Evolutionary conservation across 2,113 vertebrate genomes (phyloP), one percentile per base, ranked within the genome.

Genomic region (Rhizomys pruinosus): DNA sequence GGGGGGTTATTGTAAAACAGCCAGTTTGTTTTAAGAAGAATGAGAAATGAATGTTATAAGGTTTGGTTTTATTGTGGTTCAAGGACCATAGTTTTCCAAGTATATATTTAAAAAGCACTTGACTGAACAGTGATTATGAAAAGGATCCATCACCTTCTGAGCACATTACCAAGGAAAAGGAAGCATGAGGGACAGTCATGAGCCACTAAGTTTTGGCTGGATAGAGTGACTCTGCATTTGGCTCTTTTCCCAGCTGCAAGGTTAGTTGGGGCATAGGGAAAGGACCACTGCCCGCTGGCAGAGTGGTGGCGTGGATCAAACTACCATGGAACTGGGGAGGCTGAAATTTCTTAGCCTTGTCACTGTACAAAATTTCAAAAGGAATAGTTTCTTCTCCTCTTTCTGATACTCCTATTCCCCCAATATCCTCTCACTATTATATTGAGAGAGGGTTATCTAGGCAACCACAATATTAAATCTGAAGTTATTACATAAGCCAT

Each of bases 1-100:
- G n/a, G n/a, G n/a, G n/a, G n/a, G n/a, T n/a, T 37, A 82, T 16
- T 69, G 15, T 17, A 81, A 93, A 90, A 11, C 25, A 85, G n/a
- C 7, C 63, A 68, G 82, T 95, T 92, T 27, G 42, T 84, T 93
- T 88, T 52, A 90, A 59, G 23, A 80, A 23, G 52, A 34, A 57
- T 95, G 47, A 79, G 44, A 86, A 77, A 66, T 55, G 47, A 91
- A 79, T 94, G 12, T 2, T 72, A 1, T 63, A 52, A 16, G 5
- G 37, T 16, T 80, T 73, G 74, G 61, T 95, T 90, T 25, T 88
- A 37, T 64, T 92, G 25, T 87, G 63, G 15, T 32, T 59, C 23
- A 39, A 84, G 17, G 90, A 20, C 39, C 13, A 71, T 20, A 91
- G 55, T 4, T 90, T 93, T 39, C n/a, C 47, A 90, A 59, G 22